phyloP scores from a whole-genome alignment of 64 coral and sea anemone species.

The Dendrophyllia cribrosa region DNA sequence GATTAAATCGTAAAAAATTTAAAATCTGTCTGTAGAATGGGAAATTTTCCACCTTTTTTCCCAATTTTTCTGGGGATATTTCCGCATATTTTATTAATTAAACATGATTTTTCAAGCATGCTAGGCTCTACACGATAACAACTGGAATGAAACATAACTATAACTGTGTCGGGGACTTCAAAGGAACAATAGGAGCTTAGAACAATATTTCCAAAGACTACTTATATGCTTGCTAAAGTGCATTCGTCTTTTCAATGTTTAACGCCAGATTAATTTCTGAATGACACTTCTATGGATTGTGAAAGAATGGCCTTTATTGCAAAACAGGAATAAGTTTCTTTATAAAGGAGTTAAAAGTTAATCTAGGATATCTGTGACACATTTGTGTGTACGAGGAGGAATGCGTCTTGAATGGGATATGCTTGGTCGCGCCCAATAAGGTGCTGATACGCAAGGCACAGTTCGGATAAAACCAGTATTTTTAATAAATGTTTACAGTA shows the following conservation, averaged over 20 bases:
- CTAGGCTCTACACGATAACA: neutral
- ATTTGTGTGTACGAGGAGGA: constrained; percentile 23
- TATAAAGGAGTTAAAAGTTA: constrained; percentile 26
- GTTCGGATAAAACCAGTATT: neutral
- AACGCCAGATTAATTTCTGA: constrained; percentile 35
- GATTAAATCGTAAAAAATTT: neutral
- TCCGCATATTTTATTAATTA: neutral
- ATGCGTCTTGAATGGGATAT: constrained; percentile 27
- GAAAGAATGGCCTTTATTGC: neutral
- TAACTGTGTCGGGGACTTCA: constrained; percentile 29
- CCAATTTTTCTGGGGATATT: neutral
- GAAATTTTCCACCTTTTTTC: neutral
- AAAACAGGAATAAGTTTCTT: constrained; percentile 9
- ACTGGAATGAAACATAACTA: too few species aligned
- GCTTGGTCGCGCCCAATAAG: constrained; percentile 16
- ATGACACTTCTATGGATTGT: constrained; percentile 14
- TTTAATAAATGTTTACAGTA: constrained; percentile 57
- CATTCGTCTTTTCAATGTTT: constrained; percentile 13
- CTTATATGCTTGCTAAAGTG: neutral
- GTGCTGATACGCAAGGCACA: constrained; percentile 29
- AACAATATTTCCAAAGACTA: constrained; percentile 2
- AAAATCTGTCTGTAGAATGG: neutral
- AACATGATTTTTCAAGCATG: neutral
- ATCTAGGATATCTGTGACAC: constrained; percentile 26
- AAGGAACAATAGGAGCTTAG: constrained; percentile 35